phyloP scores from a whole-genome alignment of 1,140 invertebrate species.

The Diprion similis region DNA sequence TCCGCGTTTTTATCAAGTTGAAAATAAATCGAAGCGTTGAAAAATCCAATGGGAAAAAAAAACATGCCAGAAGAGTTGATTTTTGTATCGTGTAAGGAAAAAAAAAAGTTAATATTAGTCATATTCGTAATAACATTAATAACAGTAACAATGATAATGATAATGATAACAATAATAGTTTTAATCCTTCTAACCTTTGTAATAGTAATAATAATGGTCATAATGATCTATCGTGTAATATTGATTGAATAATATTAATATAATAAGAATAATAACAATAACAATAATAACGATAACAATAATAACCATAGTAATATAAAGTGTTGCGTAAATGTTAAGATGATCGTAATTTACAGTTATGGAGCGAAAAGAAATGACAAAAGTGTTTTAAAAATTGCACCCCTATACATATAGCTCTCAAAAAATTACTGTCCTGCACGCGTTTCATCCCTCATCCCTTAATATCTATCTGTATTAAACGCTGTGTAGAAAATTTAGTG shows the following conservation, averaged over 20 bases:
- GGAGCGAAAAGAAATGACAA: background rate
- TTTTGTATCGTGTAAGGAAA: constrained; percentile 34
- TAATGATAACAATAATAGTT: background rate
- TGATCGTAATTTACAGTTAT: background rate
- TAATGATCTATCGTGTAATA: constrained; percentile 2
- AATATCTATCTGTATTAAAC: background rate
- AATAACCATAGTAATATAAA: constrained; percentile 2
- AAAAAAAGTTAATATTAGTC: constrained; percentile 10
- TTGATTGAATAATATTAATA: constrained; percentile 16
- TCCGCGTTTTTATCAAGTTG: constrained; percentile 30
- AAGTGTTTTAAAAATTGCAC: background rate
- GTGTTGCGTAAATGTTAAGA: constrained; percentile 19
- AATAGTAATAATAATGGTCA: background rate
- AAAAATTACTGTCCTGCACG: background rate
- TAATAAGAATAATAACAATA: background rate
- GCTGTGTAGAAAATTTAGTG: background rate
- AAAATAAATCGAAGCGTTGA: constrained; percentile 20
- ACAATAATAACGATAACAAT: constrained; percentile 8
- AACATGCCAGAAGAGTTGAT: constrained; percentile 33
- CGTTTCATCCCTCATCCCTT: background rate
- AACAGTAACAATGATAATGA: background rate
- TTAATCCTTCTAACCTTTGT: no score
- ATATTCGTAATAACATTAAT: background rate
- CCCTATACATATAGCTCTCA: background rate
- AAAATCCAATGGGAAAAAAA: constrained; percentile 17